These are phyloP conservation scores for Tetrapedia diversipes DNA, from an alignment of 2,888 invertebrate species.

Conservation along the genomic window DNA sequence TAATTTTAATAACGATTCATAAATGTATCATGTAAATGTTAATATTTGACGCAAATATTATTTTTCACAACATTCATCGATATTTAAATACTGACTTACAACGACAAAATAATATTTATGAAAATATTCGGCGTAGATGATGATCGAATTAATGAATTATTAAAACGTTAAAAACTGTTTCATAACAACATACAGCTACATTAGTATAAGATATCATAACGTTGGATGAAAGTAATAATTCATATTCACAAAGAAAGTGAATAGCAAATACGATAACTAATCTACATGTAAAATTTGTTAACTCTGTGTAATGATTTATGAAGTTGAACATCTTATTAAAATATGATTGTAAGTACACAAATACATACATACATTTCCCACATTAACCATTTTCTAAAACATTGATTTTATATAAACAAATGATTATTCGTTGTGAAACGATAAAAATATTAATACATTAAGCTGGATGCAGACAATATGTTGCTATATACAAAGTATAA, in stretches of 20 bases:
- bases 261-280: neutral
- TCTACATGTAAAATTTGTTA: neutral
- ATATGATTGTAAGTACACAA: neutral
- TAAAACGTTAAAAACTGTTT: neutral
- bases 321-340: neutral
- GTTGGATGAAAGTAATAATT: conserved; percentile 8
- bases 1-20: conserved; percentile 3
- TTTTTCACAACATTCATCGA: neutral
- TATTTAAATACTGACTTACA: too few relatives aligned
- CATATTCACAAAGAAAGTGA: neutral
- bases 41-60: neutral
- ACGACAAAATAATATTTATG: neutral
- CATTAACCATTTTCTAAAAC: neutral
- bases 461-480: too few relatives aligned
- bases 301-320: neutral
- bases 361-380: neutral
- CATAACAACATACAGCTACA: neutral
- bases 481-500: too few relatives aligned
- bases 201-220: conserved; percentile 16
- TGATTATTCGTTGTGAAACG: too few relatives aligned
- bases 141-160: neutral
- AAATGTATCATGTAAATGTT: neutral
- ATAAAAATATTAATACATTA: too few relatives aligned
- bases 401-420: too few relatives aligned
- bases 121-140: neutral